Evolutionary conservation across 1,140 invertebrate species (phyloP), one percentile per base, ranked within the genome.

Genomic region (Yoshiicerus persimilis): DNA sequence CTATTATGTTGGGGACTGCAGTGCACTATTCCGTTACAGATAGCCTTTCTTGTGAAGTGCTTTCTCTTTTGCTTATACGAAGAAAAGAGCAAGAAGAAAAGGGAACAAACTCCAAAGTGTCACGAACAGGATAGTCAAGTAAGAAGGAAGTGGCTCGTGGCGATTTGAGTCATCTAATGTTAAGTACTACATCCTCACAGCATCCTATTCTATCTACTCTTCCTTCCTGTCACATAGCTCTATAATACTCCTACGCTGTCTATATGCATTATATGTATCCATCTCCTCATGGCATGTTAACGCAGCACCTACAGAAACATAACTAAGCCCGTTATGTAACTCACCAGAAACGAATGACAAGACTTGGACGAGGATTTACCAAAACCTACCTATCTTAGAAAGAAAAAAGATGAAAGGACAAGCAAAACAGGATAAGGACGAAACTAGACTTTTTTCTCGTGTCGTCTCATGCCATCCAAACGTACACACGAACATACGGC

Each of bases 151-250:
- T 80, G 75, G 75, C 75, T 80, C 75, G 75, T 80, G 75, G 75
- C 75, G 75, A 70, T 70, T 70, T 70, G 66, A 80, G 75, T 80
- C 75, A 80, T 80, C 75, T 80, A 13, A 80, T 80, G 75, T 32
- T 80, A 80, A 80, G 75, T 80, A 80, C 75, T 80, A 80, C 75
- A 80, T 80, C 75, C 75, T 80, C n/a, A 80, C 75, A 80, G n/a
- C 75, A 80, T 80, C 75, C 75, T 36, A n/a, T 80, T 80, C 32
- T 36, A 34, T 36, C 32, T 36, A 34, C 20, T 38, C 34, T 23
- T 36, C 75, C 32, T 38, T 80, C 2, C 75, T 36, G 27, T 16
- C 16, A 56, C 47, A n/a, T n/a, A n/a, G n/a, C n/a, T n/a, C n/a
- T n/a, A n/a, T 56, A 56, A 56, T 56, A 56, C 47, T n/a, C 47